Conservation (phyloP, 2,888 invertebrate genomes). For the Diplazon laetatorius region DNA sequence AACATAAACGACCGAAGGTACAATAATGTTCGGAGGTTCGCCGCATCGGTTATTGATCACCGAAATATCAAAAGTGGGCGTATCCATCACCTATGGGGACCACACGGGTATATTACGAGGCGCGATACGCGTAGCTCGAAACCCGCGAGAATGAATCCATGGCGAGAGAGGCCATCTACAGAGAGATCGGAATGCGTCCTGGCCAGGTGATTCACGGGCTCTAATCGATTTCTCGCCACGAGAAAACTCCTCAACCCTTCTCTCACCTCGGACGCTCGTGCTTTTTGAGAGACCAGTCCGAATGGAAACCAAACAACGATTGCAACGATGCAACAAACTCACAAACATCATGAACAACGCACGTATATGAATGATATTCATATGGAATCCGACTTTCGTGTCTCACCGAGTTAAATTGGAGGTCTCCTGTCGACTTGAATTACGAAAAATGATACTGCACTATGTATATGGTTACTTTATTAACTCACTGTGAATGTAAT, state of each 20-base stretch:
- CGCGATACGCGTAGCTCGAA: slow-evolving; percentile 40
- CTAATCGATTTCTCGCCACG: slow-evolving; percentile 60
- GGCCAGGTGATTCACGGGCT: slow-evolving; percentile 58
- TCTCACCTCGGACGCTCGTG: slow-evolving; percentile 11
- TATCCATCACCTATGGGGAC: slow-evolving; percentile 77
- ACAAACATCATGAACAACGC: no score
- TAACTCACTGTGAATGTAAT: no score
- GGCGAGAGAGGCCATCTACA: slow-evolving; percentile 11
- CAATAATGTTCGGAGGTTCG: slow-evolving; percentile 46
- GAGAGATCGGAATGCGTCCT: slow-evolving; percentile 58
- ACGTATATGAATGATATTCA: no score
- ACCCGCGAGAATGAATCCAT: slow-evolving; percentile 45
- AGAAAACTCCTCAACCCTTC: slow-evolving; percentile 41
- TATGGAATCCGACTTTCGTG: no score
- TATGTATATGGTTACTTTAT: no score
- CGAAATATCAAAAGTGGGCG: slow-evolving; percentile 79
- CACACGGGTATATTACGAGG: slow-evolving; percentile 44
- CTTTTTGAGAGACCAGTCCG: slow-evolving; percentile 3
- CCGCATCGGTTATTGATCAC: slow-evolving; percentile 77
- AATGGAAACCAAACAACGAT: no score
- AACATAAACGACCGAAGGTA: slow-evolving; percentile 62
- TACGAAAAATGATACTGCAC: no score
- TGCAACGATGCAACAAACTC: no score
- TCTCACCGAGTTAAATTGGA: no score
- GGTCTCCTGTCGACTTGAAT: no score